A percentile compares a stretch with the other conserved stretches of the same genome.
Evolutionary conservation across 2,888 invertebrate genomes (phyloP).

Genomic region (Prionchulus punctatus): DNA sequence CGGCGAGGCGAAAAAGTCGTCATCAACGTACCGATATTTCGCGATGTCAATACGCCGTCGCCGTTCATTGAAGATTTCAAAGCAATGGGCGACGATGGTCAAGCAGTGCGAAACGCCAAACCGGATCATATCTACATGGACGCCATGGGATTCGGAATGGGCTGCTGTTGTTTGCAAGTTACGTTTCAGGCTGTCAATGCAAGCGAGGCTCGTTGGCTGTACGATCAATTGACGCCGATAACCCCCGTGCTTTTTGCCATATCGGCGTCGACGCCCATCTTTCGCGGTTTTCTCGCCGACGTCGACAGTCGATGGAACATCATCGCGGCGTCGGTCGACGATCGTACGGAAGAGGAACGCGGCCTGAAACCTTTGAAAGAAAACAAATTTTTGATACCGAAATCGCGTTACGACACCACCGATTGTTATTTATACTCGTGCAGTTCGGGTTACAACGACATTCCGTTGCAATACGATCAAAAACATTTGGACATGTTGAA

Average conservation of each 20-base stretch:
- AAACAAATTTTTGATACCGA: slow-evolving; percentile 62
- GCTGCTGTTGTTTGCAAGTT: slow-evolving; percentile 79
- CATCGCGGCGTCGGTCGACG: slow-evolving; percentile 49
- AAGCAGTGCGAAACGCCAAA: slow-evolving; percentile 49
- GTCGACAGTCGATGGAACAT: slow-evolving; percentile 79
- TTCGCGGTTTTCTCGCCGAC: slow-evolving; percentile 80
- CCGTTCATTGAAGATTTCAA: slow-evolving; percentile 48
- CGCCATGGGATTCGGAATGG: slow-evolving; percentile 99
- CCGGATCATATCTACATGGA: slow-evolving; percentile 93
- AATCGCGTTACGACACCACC: slow-evolving; percentile 92
- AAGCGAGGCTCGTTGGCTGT: slow-evolving; percentile 77
- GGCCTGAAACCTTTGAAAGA: slow-evolving; percentile 46
- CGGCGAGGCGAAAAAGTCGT: slow-evolving; percentile 84
- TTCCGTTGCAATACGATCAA: slow-evolving; percentile 67
- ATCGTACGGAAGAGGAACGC: slow-evolving; percentile 76
- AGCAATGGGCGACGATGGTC: slow-evolving; percentile 43
- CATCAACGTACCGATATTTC: slow-evolving; percentile 78
- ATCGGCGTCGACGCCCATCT: slow-evolving; percentile 86
- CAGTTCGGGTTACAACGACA: slow-evolving; percentile 72
- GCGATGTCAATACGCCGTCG: slow-evolving; percentile 31
- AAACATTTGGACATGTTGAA: slow-evolving; percentile 62
- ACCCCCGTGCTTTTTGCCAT: slow-evolving; percentile 96
- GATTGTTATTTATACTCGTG: slow-evolving; percentile 84
- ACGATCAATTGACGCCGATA: slow-evolving; percentile 87
- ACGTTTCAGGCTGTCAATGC: slow-evolving; percentile 78